Evolutionary conservation across 2,888 invertebrate species (phyloP), one percentile per base, ranked within the genome.

Genomic region (Prosopocoilus inquinatus): DNA sequence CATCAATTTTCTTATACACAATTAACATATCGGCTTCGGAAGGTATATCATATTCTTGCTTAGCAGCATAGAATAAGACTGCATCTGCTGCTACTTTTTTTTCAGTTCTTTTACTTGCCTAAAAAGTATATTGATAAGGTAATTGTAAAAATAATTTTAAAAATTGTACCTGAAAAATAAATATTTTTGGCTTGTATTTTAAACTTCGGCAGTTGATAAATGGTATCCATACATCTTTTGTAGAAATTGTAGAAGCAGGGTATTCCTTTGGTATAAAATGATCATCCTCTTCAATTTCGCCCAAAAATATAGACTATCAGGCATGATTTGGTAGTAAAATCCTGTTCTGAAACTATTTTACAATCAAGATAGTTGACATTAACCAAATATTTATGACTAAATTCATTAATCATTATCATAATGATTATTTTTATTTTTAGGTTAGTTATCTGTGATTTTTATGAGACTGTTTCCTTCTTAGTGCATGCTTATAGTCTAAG

Each of bases 171-270:
- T 69, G 67, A 60, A 74, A 73, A 16, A 75, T 64, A 52, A 74
- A 74, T 43, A 74, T 67, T 67, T 74, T 75, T 2, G 75, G 74
- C 61, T 73, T 74, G 28, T 70, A 64, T 45, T 66, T 70, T 50
- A 74, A 55, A 16, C 59, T 53, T 0, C 61, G 61, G 51, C 71
- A 72, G n/a, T 67, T 62, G 11, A 68, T 68, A 58, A 75, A 74
- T 28, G 57, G 57, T 7, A 55, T 62, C 73, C 74, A 74, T 39
- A 74, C 54, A 5, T 63, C 60, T 43, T 57, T 50, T 2, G 60
- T 52, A 1, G 52, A 38, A 12, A 65, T 56, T 15, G 9, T 41
- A 4, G 28, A 16, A 7, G 47, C 47, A 34, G 16, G 2, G 3
- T 16, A 2, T 2, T 62, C 58, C 33, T 61, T 63, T 44, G 63